phyloP scores from a whole-genome alignment of 2,888 invertebrate genomes.

The Phortica okadai region DNA sequence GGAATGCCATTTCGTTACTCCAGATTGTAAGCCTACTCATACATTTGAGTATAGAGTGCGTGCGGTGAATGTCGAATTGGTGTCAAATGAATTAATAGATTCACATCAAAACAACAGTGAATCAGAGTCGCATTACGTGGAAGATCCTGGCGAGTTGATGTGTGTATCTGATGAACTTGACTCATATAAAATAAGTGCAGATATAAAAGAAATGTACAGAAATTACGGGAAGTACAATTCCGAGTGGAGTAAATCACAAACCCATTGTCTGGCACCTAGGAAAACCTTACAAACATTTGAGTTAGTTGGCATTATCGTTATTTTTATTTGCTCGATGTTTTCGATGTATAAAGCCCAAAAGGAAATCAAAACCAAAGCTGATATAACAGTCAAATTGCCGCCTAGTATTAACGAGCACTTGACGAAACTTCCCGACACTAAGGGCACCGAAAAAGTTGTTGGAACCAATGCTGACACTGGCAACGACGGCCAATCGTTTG shows the following conservation, averaged over 20 bases:
- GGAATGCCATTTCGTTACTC: slow-evolving; percentile 49
- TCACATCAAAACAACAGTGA: background rate
- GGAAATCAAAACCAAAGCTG: slow-evolving; percentile 71
- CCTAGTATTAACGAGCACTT: slow-evolving; percentile 66
- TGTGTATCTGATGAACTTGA: too few species aligned
- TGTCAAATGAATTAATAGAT: slow-evolving; percentile 1
- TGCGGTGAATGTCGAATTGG: slow-evolving; percentile 68
- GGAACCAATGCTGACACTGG: slow-evolving; percentile 3
- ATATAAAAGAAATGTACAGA: background rate
- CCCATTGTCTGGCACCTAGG: slow-evolving; percentile 47
- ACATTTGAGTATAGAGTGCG: slow-evolving; percentile 61
- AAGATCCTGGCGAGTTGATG: too few species aligned
- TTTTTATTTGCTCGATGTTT: slow-evolving; percentile 43
- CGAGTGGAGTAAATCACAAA: slow-evolving; percentile 51
- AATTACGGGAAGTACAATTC: slow-evolving; percentile 61
- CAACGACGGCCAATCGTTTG: slow-evolving; percentile 36
- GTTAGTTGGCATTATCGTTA: slow-evolving; percentile 11
- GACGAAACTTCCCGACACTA: slow-evolving; percentile 49
- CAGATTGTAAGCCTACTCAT: slow-evolving; percentile 49
- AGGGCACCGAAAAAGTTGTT: too few species aligned
- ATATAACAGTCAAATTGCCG: slow-evolving; percentile 69
- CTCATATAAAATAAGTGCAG: too few species aligned
- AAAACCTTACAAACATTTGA: slow-evolving; percentile 8
- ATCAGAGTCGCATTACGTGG: too few species aligned
- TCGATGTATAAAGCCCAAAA: slow-evolving; percentile 58